phyloP scores from a whole-genome alignment of 1,140 invertebrate species.

The Bombus breviceps region DNA sequence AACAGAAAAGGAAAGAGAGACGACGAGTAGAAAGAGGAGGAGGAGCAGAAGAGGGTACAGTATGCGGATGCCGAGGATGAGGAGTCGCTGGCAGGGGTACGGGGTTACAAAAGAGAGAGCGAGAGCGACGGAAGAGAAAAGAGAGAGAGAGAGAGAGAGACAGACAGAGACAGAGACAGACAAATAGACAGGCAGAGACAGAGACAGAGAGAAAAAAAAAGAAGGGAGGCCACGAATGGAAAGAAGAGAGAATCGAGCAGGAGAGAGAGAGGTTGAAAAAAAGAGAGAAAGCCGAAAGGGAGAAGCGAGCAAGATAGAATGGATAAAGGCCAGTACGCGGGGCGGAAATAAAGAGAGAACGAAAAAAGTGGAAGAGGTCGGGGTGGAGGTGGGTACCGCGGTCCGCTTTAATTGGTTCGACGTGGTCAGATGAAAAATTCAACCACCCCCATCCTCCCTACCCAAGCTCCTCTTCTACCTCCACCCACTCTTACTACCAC shows the following conservation, averaged over 20 bases:
- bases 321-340: constrained; percentile 72
- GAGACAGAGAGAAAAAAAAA: background rate
- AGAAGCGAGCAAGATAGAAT: constrained; percentile 48
- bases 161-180: constrained; percentile 28
- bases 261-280: constrained; percentile 4
- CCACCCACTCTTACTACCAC: constrained; percentile 44
- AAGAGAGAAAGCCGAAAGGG: background rate
- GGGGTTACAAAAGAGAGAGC: constrained; percentile 31
- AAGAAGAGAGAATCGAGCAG: constrained; percentile 14
- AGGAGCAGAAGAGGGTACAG: constrained; percentile 15
- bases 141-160: background rate
- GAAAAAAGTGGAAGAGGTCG: constrained; percentile 71
- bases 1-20: constrained; percentile 7
- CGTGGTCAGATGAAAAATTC: constrained; percentile 82
- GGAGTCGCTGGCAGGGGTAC: constrained; percentile 26
- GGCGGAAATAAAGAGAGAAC: constrained; percentile 75
- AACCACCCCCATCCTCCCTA: constrained; percentile 68
- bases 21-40: background rate
- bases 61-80: constrained; percentile 39
- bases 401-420: constrained; percentile 82
- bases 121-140: constrained; percentile 21
- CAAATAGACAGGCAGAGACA: constrained; percentile 14
- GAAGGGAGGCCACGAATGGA: background rate
- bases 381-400: constrained; percentile 74
- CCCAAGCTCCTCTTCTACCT: constrained; percentile 36